Percentiles rank a stretch among this genome's conserved stretches.
These are phyloP conservation scores for Protobothrops flavoviridis DNA, from an alignment of 2,113 vertebrate species.

Conservation along the genomic window DNA sequence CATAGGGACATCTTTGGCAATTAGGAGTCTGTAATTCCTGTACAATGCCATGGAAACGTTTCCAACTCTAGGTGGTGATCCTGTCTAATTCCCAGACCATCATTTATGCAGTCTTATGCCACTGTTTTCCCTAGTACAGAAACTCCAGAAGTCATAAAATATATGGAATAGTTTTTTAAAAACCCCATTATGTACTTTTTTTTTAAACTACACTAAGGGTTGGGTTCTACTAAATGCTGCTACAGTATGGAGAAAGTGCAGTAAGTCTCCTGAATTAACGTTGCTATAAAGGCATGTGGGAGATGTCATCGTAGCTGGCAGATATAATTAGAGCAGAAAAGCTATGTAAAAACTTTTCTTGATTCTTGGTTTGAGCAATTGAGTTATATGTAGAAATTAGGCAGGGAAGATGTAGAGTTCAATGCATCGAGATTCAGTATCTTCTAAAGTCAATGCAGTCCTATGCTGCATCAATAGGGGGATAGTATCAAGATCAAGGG, in stretches of 20 bases:
- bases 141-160: neutral
- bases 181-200: neutral
- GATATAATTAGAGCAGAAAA: neutral
- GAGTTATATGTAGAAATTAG: neutral
- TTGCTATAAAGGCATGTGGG: neutral
- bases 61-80: neutral
- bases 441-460: neutral
- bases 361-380: neutral
- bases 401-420: neutral
- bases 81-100: neutral
- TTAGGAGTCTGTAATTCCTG: neutral
- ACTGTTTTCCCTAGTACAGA: neutral
- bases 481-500: neutral
- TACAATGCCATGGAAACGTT: neutral
- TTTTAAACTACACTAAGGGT: neutral
- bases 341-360: neutral
- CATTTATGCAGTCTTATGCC: neutral
- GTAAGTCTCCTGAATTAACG: neutral
- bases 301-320: neutral
- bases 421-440: neutral
- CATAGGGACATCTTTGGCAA: neutral
- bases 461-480: neutral
- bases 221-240: neutral
- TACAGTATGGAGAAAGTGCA: neutral
- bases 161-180: neutral